These are phyloP conservation scores for Caenorhabditis uteleia DNA, from an alignment of 2,888 invertebrate species.

Conservation along the genomic window DNA sequence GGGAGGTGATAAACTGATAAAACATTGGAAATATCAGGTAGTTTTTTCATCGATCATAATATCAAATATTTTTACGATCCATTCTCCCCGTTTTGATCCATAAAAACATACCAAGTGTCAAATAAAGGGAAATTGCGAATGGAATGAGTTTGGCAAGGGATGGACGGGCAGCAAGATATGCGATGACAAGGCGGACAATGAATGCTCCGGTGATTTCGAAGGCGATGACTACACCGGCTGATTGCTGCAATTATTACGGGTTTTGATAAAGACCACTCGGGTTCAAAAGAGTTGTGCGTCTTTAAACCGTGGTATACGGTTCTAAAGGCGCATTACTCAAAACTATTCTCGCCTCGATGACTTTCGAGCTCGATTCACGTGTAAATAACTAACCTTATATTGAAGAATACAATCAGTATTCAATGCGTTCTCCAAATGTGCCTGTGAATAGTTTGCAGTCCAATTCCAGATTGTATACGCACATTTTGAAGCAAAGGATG, in stretches of 20 bases:
- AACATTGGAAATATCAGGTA: slow-evolving; percentile 4
- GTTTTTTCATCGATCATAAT: too few relatives aligned
- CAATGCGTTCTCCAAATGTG: slow-evolving; percentile 49
- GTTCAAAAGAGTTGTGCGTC: too few relatives aligned
- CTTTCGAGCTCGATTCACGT: background rate
- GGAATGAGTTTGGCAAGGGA: slow-evolving; percentile 40
- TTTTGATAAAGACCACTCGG: background rate
- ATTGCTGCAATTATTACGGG: slow-evolving; percentile 20
- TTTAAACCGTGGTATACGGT: background rate
- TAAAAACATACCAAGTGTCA: slow-evolving; percentile 46
- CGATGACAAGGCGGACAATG: slow-evolving; percentile 43
- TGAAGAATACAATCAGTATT: slow-evolving; percentile 52
- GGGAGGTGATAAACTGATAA: too few relatives aligned
- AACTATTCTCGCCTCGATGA: background rate
- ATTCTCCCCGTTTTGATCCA: background rate
- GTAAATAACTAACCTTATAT: slow-evolving; percentile 51
- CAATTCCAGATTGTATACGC: slow-evolving; percentile 63
- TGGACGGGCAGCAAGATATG: slow-evolving; percentile 30
- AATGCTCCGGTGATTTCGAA: slow-evolving; percentile 57
- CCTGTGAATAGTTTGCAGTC: slow-evolving; percentile 46
- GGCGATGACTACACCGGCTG: slow-evolving; percentile 39
- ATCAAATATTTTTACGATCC: too few relatives aligned
- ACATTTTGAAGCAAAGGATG: slow-evolving; percentile 53
- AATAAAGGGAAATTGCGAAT: slow-evolving; percentile 43
- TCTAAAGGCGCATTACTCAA: too few relatives aligned